Base-by-base conservation (phyloP, 2,888 invertebrate species). In the Aelia acuminata region DNA sequence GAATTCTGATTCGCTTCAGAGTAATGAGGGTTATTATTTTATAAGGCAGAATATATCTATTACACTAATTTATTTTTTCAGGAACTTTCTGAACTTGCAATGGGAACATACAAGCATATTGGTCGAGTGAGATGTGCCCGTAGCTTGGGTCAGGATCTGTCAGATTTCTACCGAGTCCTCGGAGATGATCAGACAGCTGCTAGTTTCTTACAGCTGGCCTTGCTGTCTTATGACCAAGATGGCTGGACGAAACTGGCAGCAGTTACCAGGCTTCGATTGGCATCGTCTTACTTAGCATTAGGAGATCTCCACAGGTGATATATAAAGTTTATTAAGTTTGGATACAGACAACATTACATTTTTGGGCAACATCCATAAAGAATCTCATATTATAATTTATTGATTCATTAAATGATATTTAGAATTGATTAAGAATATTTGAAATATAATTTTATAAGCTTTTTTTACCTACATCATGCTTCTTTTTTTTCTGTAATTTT, bases 81-180 rank as follows among this genome's bases (percentile, higher is more conserved):
- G 94, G 98, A 98, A 92, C 93, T 98, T 89, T 97, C 98, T 0
- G 99, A 99, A 92, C 93, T 98, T 90, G 98, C 98, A 0, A 98
- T 98, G 95, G 98, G 98, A 87, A 98, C 98, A 0, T 98, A 97
- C 92, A 99, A 99, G 91, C 98, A 98, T 93, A 98, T 98, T 90
- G 96, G 96, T 1, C 94, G 96, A 89, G 92, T 95, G 91, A 93
- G 95, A 92, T 98, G 96, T 88, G 98, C 98, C 0, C 94, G 98
- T 75, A 94, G 96, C 84, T 97, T 98, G 88, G 98, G 98, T 0
- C 94, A 96, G 63, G 97, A 98, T 91, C 93, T 99, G 85, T 98
- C 98, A 0, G 95, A 96, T 47, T 98, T 98, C 92, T 98, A 99
- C 92, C 95, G 97, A 91, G 96, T 96, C 90, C 93, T 97, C 15